A percentile compares a stretch with the other conserved stretches of the same genome.
Evolutionary conservation across 2,797 vertebrate species (phyloP).

Genomic region (Gorsachius magnificus): DNA sequence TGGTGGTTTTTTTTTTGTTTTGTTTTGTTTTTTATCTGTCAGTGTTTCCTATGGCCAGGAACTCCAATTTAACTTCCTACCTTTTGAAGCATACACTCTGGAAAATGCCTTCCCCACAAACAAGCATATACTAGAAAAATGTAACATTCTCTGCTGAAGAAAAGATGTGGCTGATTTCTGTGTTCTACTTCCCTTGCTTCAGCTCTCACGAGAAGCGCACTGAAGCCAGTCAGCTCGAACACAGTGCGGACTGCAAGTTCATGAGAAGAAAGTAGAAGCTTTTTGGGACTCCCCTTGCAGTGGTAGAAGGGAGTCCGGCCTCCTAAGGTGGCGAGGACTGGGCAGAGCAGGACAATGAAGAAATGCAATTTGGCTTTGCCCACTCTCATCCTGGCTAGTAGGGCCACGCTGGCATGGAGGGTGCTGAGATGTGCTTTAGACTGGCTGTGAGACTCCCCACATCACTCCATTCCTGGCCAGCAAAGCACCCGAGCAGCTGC

Average conservation of each 20-base stretch:
- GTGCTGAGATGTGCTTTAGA: not conserved
- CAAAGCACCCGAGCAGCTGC: not conserved
- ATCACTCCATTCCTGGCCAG: not conserved
- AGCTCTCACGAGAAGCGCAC: not conserved
- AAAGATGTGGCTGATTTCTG: slow-evolving; percentile 39
- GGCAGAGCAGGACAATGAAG: not conserved
- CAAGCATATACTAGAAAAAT: not conserved
- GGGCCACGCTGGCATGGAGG: rapidly evolving
- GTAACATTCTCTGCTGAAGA: not conserved
- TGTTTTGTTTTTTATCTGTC: not conserved
- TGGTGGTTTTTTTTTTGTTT: not conserved
- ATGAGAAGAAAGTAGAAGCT: not conserved
- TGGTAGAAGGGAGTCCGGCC: not conserved
- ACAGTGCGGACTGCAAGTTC: not conserved
- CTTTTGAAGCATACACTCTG: slow-evolving; percentile 26
- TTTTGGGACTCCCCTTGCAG: not conserved
- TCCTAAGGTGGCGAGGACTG: not conserved
- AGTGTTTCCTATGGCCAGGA: not conserved
- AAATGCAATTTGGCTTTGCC: not conserved
- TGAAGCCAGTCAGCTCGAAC: not conserved
- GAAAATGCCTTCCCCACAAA: slow-evolving; percentile 6
- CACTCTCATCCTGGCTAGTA: not conserved
- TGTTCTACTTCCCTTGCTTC: not conserved
- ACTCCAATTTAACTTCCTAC: slow-evolving; percentile 39
- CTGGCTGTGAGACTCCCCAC: not conserved